Base-by-base conservation (phyloP, 2,888 invertebrate species). In the Periphyllus acericola region DNA sequence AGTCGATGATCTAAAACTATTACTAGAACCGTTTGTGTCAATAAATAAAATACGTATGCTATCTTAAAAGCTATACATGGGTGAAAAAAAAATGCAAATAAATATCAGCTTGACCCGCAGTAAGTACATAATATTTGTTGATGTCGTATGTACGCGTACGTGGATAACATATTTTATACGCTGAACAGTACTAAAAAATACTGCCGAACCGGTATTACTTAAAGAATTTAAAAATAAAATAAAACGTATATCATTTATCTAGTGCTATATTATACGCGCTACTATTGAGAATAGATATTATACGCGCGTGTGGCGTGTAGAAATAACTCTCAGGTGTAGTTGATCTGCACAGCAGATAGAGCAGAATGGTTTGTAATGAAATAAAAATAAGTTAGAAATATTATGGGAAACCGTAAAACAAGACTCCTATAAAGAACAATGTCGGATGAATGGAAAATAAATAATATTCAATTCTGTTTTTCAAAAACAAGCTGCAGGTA, bases 401-500 rank as follows among this genome's bases (percentile, higher is more conserved):
- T 85, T 52, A 75, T 78, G 78, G 68, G 84, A 52, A 78, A 78
- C 66, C 6, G 84, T 78, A 78, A 78, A 85, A 85, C 84, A 78
- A 85, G 84, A 85, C 84, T 78, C 52, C 46, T 46, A 68, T 78
- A 78, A 85, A 85, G 84, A 85, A 85, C 78, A 85, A 78, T 85
- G 68, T 85, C 76, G 34, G 68, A 78, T 85, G 84, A 78, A 78
- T 78, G 68, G 84, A 85, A 68, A 68, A 85, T 85, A 85, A 85
- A 85, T 85, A 85, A 68, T 78, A 85, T 85, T 85, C 78, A 34
- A 85, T 85, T 85, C 68, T 68, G 11, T 78, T 85, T n/a, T 85
- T 85, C 84, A 85, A 85, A 78, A 84, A 84, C 83, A 60, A 83
- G 66, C 32, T 40, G 5, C 3, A 25, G 3, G 5, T n/a, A 29